These are phyloP conservation scores for Nephotettix cincticeps DNA, from an alignment of 1,140 invertebrate species.

Conservation along the genomic window DNA sequence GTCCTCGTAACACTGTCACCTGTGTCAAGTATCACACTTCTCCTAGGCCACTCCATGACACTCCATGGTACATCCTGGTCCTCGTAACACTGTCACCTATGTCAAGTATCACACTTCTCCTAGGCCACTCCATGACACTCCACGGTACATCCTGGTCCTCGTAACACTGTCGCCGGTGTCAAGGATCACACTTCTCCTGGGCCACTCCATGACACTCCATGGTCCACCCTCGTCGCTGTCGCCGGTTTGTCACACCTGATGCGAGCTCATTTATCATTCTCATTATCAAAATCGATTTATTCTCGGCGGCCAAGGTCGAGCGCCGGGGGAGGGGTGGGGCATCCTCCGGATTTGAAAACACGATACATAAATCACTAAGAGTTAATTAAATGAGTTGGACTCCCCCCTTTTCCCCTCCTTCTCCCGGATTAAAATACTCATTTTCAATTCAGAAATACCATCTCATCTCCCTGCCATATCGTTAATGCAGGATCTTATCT, in stretches of 20 bases:
- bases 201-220: no score
- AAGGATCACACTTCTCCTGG: no score
- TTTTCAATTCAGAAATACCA: conserved; percentile 22
- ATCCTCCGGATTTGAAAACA: conserved; percentile 28
- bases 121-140: no score
- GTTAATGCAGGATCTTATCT: conserved; percentile 19
- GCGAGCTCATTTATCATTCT: conserved; percentile 9
- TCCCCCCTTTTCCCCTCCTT: background rate
- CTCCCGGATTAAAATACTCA: conserved; percentile 17
- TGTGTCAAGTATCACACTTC: no score
- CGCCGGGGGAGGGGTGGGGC: conserved; percentile 6
- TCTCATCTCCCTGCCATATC: conserved; percentile 10
- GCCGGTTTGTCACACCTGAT: conserved; percentile 10
- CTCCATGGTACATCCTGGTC: no score
- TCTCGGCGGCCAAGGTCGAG: background rate
- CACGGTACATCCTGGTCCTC: no score
- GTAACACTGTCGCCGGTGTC: no score
- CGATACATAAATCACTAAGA: conserved; percentile 26
- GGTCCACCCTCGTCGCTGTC: no score
- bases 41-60: no score
- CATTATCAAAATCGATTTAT: conserved; percentile 22
- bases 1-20: no score
- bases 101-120: no score
- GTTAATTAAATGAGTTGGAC: conserved; percentile 27
- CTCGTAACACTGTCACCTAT: no score